Evolutionary conservation across 2,113 vertebrate species (phyloP), one percentile per base, ranked within the genome.

Genomic region (Otus sunia): DNA sequence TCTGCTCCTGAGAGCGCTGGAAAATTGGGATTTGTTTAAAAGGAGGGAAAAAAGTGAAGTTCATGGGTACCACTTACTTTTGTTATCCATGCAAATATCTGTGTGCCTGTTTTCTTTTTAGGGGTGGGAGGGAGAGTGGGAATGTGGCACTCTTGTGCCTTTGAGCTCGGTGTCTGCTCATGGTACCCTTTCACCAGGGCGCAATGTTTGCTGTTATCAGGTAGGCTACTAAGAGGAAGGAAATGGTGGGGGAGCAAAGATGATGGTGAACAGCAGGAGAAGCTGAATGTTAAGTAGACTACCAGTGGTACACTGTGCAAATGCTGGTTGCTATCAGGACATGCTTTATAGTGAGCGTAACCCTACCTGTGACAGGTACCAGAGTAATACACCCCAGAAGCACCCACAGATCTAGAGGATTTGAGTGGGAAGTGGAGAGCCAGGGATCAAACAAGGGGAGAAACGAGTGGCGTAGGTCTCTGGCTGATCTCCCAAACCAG

Each of bases 101-200:
- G 22, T 81, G 41, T 94, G 41, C 43, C 32, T 82, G 10, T 71
- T 94, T 84, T 45, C 50, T 68, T 94, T 94, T 41, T 59, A 88
- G 60, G 34, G 74, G 74, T 64, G 74, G 90, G 87, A 88, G 62
- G 67, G 68, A 63, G 62, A 56, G 67, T 56, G 86, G 37, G 43
- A 69, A 50, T 18, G 36, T 55, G 66, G 49, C 77, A 39, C 10
- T 45, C 34, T 6, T 30, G n/a, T 53, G 62, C 59, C 72, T 82
- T 79, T 43, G 79, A 71, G 71, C 86, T 87, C 4, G 0, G 15
- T 86, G 26, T 83, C 29, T 66, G 66, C 36, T 94, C 27, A 3
- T 9, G 1, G 29, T 53, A 36, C 58, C 67, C 62, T 76, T 56
- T 43, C 62, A 17, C 0, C 0, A 5, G 41, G 68, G 15, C 3